Conservation (phyloP, 2,888 invertebrate genomes). For the Cremastinae sp. region DNA sequence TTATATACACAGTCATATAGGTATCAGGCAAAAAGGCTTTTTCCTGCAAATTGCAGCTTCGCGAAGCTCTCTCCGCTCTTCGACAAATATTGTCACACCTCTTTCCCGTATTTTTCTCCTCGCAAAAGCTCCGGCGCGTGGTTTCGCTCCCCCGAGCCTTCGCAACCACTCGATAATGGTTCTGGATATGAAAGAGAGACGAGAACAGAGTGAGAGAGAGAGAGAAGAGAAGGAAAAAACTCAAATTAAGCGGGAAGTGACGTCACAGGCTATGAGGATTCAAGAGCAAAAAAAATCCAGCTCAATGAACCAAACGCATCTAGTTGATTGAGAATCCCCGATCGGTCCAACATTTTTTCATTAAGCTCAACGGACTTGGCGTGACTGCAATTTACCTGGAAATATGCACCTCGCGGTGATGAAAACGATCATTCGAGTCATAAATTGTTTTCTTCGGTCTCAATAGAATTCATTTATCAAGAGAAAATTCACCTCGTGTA, state of each 20-base stretch:
- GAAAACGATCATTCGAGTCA: background rate
- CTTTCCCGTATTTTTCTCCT: constrained; percentile 59
- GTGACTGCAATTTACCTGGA: too few relatives aligned
- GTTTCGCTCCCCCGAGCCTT: constrained; percentile 32
- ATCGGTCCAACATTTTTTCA: constrained; percentile 31
- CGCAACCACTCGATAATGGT: constrained; percentile 35
- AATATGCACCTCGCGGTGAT: too few relatives aligned
- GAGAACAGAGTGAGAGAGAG: constrained; percentile 13
- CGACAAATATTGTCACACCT: constrained; percentile 67
- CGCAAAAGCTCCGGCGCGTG: constrained; percentile 20
- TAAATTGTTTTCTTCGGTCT: background rate
- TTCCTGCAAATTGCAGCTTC: constrained; percentile 53
- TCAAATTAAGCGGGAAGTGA: constrained; percentile 53
- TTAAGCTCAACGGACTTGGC: constrained; percentile 12
- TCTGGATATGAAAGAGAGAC: constrained; percentile 30
- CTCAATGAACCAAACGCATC: constrained; percentile 21
- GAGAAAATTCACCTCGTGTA: too few relatives aligned
- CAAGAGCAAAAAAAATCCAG: constrained; percentile 1
- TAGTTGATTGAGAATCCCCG: constrained; percentile 33
- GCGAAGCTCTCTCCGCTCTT: constrained; percentile 44
- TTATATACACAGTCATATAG: constrained; percentile 14
- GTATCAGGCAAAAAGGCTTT: constrained; percentile 18
- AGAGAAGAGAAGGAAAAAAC: constrained; percentile 25
- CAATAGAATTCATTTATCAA: too few relatives aligned
- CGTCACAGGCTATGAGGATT: constrained; percentile 27